Evolutionary conservation across 2,797 vertebrate species (phyloP), one percentile per base, ranked within the genome.

Genomic region (Chromobotia macracanthus): DNA sequence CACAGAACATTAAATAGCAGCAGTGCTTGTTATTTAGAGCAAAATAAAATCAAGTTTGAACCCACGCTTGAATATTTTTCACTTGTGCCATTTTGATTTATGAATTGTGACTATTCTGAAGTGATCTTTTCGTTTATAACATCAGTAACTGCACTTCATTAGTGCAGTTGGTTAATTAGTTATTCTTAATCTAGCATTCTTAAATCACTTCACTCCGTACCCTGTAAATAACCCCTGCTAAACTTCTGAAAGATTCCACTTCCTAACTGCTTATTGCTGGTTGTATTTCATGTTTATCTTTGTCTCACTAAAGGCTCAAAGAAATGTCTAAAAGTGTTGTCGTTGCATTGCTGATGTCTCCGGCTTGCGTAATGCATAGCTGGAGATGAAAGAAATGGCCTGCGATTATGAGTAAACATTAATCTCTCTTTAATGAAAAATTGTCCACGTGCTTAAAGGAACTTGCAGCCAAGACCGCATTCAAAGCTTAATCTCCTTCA

Each of bases 11-110:
- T 66, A 72, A 79, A 75, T 64, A 38, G 8, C 73, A 63, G 46
- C 38, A 75, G 80, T 83, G 72, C 65, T 56, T 78, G 46, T 81
- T 75, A 80, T 85, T 73, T 84, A 76, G 77, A 83, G 65, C 51
- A 76, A 80, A 79, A 76, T 68, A 75, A 82, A 84, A 56, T 80
- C 53, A 48, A 58, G 63, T 75, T 41, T 46, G 74, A 69, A 75
- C 50, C 25, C 72, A 48, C 53, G 46, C 5, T 9, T 31, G 15
- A 8, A 44, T 50, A 46, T 67, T 71, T 77, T 67, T 19, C 25
- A 9, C 46, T 12, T 8, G 16, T 77, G 44, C 21, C n/a, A 23
- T 16, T 53, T 61, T 48, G n/a, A 50, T 48, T 72, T 58, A 73
- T 77, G 35, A 25, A 55, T 68, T 67, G 48, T 9, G 38, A 41